A percentile compares a stretch with the other conserved stretches of the same genome.
These are phyloP conservation scores for Myotis yumanensis DNA, from an alignment of 2,113 vertebrate species.

Conservation along the genomic window DNA sequence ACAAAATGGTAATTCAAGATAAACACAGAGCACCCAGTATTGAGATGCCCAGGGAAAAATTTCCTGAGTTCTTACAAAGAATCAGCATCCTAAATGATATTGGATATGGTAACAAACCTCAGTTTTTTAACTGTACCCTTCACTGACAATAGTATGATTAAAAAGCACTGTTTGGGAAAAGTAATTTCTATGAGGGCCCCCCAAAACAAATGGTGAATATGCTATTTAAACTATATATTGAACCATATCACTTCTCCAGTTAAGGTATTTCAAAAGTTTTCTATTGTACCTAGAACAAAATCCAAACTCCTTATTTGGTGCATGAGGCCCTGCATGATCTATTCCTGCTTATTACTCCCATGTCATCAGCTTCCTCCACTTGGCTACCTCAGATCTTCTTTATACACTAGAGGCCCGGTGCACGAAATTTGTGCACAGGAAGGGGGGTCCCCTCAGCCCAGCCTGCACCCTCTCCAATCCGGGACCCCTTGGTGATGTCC, in stretches of 20 bases:
- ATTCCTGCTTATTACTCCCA: not conserved
- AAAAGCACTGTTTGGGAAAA: not conserved
- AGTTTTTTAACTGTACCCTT: not conserved
- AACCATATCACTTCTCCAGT: not conserved
- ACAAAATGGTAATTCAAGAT: not conserved
- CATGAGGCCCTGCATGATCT: not conserved
- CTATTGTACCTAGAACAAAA: not conserved
- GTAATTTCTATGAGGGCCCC: not conserved
- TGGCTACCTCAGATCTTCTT: not conserved
- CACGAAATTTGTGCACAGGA: no score
- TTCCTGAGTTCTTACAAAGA: not conserved
- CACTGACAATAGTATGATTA: not conserved
- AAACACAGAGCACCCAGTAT: not conserved
- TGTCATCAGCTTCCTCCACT: accelerated
- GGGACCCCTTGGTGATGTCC: no score
- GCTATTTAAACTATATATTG: not conserved
- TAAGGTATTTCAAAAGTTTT: not conserved
- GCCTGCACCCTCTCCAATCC: no score
- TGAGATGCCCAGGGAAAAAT: not conserved
- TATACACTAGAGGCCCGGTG: no score
- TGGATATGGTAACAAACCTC: not conserved
- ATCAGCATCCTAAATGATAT: not conserved
- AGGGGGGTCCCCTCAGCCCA: no score
- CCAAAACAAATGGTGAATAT: not conserved
- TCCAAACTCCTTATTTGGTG: not conserved